Base-by-base conservation (phyloP, 2,888 invertebrate species). In the Bursaphelenchus okinawaensis region DNA sequence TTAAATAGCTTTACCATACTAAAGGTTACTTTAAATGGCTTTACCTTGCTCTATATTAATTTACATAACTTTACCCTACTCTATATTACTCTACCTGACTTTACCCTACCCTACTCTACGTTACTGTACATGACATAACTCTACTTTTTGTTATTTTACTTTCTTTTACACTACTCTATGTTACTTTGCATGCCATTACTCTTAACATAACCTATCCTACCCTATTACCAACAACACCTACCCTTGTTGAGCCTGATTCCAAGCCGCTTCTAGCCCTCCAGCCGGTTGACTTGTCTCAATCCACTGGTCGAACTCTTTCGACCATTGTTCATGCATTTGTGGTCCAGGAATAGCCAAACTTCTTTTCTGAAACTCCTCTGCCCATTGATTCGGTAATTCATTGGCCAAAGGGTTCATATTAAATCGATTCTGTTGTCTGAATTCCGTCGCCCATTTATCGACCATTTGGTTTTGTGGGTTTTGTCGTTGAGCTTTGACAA, bases 341-440 rank as follows among this genome's bases (percentile, higher is more conserved):
- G 52, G 59, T 6, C 60, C 29, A 7, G 61, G 28, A 7, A 50
- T 55, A 57, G 63, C 4, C 52, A 67, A 70, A 65, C 9, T 20
- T 67, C 0, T 64, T 66, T 19, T 56, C 57, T 20, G 62, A 65
- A 72, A 76, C 51, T 76, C 72, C 20, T 65, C 52, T 7, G 67
- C 58, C 76, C 76, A 76, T 64, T 75, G 74, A 7, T 40, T 27
- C 7, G 74, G 52, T 61, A 69, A 58, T 1, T 62, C 31, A 26
- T 27, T 19, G 52, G 63, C 68, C 27, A 62, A 8, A 6, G 26
- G 54, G 28, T 16, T 40, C 63, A 58, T 26, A 29, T 68, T 40
- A 66, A 67, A 66, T 26, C 50, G 31, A 12, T 58, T 26, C 24
- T 22, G 4, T 23, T 26, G 24, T 4, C 26, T 28, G 31, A 65